Evolutionary conservation across 92 coral and sea anemone genomes (phyloP).

Genomic region (Umimayanthus chanpuru): DNA sequence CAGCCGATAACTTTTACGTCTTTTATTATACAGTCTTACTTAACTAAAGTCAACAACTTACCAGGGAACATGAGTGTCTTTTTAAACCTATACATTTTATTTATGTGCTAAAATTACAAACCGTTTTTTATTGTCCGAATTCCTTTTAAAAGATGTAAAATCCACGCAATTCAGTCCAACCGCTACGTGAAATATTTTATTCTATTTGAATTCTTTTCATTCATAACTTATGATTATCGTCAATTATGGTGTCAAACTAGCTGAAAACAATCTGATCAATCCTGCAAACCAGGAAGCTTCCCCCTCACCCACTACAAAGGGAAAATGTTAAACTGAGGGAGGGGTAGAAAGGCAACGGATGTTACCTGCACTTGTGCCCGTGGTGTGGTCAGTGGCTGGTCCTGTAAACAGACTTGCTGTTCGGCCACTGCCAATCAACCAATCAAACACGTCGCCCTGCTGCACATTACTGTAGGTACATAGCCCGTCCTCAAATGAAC

Average conservation of each 20-base stretch:
- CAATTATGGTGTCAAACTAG: not conserved
- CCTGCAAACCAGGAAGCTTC: not conserved
- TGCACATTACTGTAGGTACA: conserved; percentile 77
- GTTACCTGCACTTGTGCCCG: conserved; percentile 47
- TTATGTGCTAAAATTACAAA: too few relatives aligned
- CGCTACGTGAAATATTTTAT: too few relatives aligned
- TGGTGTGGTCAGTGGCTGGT: conserved; percentile 80
- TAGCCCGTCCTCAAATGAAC: conserved; percentile 77
- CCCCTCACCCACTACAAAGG: not conserved
- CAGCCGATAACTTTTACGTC: too few relatives aligned
- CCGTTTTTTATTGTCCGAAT: too few relatives aligned
- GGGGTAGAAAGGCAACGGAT: not conserved
- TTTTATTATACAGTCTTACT: too few relatives aligned
- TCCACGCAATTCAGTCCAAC: too few relatives aligned
- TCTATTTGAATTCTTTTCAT: too few relatives aligned
- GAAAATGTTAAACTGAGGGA: not conserved
- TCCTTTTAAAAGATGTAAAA: too few relatives aligned
- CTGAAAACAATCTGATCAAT: not conserved
- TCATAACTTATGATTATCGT: not conserved
- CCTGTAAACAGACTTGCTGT: conserved; percentile 79
- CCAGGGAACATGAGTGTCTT: too few relatives aligned
- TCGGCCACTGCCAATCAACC: conserved; percentile 84
- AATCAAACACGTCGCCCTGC: conserved; percentile 77
- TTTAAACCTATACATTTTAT: too few relatives aligned
- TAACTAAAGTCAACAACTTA: too few relatives aligned